Conservation (phyloP, 2,797 vertebrate species). For the Peromyscus aztecus region DNA sequence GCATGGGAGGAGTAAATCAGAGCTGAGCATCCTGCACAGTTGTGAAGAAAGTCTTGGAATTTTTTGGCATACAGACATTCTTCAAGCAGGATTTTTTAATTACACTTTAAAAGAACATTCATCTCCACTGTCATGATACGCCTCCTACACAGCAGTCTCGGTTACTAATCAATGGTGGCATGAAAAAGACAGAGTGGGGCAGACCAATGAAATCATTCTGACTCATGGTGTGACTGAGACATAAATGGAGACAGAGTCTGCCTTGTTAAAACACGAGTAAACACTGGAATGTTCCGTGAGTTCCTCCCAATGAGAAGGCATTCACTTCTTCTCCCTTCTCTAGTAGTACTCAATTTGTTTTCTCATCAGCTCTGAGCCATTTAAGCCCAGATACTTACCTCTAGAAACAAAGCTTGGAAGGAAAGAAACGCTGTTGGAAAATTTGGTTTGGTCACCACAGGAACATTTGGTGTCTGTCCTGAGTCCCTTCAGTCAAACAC, state of each 20-base stretch:
- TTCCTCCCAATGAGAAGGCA: background rate
- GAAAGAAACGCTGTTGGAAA: background rate
- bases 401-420: conserved; percentile 37
- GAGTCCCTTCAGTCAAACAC: background rate
- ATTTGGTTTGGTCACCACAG: background rate
- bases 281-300: background rate
- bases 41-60: background rate
- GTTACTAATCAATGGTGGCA: conserved; percentile 58
- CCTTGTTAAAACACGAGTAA: conserved; percentile 34
- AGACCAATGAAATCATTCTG: conserved; percentile 65
- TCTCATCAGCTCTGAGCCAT: background rate
- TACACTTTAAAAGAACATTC: conserved; percentile 65
- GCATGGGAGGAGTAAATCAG: background rate
- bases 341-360: conserved; percentile 25
- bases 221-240: conserved; percentile 55
- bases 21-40: background rate
- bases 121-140: conserved; percentile 63
- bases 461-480: conserved; percentile 16
- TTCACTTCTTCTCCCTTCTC: background rate
- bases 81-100: conserved; percentile 67
- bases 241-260: conserved; percentile 61
- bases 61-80: conserved; percentile 58
- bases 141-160: conserved; percentile 68
- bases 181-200: conserved; percentile 55
- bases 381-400: background rate